Evolutionary conservation across 2,797 vertebrate genomes (phyloP), one percentile per base, ranked within the genome.

Genomic region (Cephalopachus bancanus): DNA sequence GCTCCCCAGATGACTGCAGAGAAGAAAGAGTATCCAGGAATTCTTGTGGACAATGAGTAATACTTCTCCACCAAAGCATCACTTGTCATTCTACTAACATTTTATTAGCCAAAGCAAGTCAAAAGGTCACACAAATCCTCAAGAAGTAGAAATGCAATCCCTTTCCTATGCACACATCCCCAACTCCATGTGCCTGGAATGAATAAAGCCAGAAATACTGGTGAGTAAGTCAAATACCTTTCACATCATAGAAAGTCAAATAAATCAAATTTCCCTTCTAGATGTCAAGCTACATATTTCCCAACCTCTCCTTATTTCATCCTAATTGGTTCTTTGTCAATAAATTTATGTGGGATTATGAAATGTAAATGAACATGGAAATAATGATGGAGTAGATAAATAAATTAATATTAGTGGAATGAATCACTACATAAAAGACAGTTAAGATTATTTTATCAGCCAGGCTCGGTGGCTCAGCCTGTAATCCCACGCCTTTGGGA

Each of bases 361-460:
- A 11, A 72, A 84, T 72, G 33, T 26, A 74, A 80, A 83, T 53
- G 28, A 4, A 17, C 60, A 78, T 59, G 24, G 64, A 93, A 86
- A 89, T 84, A 69, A 16, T 24, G 78, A 81, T 71, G 9, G 11
- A 81, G 37, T 2, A 86, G 49, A 65, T 22, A 89, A 62, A 2
- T 80, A 93, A 64, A 37, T 83, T 74, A 60, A 74, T 85, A 64
- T 76, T 83, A 10, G 9, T 80, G 19, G 51, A 44, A 76, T 81
- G 30, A 75, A 92, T 65, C n/a, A 24, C 89, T 94, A 26, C 17
- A 64, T 83, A 17, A 91, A 88, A 91, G 28, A 84, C 37, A 60
- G 7, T 11, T 88, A 88, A 81, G 57, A 91, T 69, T 90, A 89
- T 22, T 60, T 95, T 85, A 60, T 62, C n/a, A n/a, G n/a, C n/a